Evolutionary conservation across 1,140 invertebrate species (phyloP).

Genomic region (Cherax destructor): DNA sequence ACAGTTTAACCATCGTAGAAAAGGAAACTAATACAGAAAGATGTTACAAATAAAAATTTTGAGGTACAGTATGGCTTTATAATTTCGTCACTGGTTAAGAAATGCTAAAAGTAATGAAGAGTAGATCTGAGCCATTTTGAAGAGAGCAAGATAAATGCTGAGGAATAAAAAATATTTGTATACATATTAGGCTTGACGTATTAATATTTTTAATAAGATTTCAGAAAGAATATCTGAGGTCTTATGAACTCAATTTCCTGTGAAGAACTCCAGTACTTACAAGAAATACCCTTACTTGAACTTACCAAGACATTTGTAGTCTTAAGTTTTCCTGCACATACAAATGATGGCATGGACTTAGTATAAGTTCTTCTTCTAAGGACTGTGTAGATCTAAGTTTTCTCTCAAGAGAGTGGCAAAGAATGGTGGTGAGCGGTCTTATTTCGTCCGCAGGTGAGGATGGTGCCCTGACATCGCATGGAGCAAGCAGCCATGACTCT

Average conservation of each 20-base stretch:
- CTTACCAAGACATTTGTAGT: background rate
- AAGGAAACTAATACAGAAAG: slow-evolving; percentile 4
- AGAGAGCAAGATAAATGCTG: slow-evolving; percentile 2
- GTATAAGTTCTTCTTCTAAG: slow-evolving; percentile 10
- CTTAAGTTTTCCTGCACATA: slow-evolving; percentile 11
- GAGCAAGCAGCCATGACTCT: slow-evolving; percentile 49
- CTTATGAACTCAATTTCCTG: background rate
- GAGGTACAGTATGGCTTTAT: background rate
- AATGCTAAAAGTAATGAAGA: background rate
- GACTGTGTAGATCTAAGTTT: slow-evolving; percentile 38
- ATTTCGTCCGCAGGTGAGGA: slow-evolving; percentile 60
- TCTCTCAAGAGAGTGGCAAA: slow-evolving; percentile 51
- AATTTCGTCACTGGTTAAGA: background rate
- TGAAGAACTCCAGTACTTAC: background rate
- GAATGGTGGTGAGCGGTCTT: slow-evolving; percentile 63
- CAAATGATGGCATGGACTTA: slow-evolving; percentile 21
- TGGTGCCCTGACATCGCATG: slow-evolving; percentile 42
- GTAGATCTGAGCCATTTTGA: background rate
- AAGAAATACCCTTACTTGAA: background rate
- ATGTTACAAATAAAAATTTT: background rate
- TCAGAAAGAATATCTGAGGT: background rate
- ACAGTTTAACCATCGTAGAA: background rate
- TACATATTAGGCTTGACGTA: background rate
- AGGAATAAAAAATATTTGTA: background rate
- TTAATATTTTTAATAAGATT: slow-evolving; percentile 2